Conservation (phyloP, 2,113 vertebrate species). For the Ifrita kowaldi region DNA sequence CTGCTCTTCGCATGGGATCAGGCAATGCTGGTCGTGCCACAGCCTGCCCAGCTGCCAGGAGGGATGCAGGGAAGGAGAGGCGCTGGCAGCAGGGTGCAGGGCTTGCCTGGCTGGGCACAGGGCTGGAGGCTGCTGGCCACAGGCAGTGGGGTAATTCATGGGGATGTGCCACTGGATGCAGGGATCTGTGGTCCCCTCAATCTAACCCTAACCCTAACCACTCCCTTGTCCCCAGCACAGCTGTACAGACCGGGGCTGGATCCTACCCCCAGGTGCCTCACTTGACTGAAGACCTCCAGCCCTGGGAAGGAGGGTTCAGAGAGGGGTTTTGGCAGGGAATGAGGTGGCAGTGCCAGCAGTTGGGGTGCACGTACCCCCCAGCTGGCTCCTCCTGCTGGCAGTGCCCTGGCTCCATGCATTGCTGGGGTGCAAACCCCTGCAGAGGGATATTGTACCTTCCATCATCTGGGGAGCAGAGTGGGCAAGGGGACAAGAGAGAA, state of each 20-base stretch:
- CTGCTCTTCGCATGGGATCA: neutral
- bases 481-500: neutral
- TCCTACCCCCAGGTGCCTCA: neutral
- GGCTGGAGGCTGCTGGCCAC: neutral
- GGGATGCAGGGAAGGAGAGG: neutral
- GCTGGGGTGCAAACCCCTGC: neutral
- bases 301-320: neutral
- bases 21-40: neutral
- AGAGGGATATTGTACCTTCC: neutral
- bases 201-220: neutral
- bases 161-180: neutral
- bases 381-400: neutral
- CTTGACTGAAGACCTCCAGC: neutral
- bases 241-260: neutral
- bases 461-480: neutral
- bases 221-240: neutral
- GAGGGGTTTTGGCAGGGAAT: neutral
- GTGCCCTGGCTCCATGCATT: rapidly evolving
- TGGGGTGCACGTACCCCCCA: rapidly evolving
- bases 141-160: no score
- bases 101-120: neutral
- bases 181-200: neutral
- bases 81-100: neutral
- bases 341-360: neutral
- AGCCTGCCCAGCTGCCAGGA: neutral